A percentile compares a stretch with the other conserved stretches of the same genome.
phyloP scores from a whole-genome alignment of 2,888 invertebrate species.

The Frankliniella fusca region DNA sequence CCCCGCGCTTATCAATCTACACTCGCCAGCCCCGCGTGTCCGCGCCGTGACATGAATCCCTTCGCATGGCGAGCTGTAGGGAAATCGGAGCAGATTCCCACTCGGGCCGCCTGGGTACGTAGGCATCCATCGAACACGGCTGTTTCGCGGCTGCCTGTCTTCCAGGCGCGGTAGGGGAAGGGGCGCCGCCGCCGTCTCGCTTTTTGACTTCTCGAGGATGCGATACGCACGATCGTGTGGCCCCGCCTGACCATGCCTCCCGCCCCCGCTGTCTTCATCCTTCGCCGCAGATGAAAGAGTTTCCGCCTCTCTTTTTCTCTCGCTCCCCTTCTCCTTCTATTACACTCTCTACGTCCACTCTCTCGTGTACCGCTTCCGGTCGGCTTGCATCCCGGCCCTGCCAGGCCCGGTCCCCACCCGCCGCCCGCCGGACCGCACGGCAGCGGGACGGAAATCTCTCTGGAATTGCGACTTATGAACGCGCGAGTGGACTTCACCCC shows the following conservation, averaged over 20 bases:
- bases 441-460: not conserved
- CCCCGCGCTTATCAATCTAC: too few species aligned
- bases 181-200: not conserved
- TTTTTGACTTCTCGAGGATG: not conserved
- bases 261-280: not conserved
- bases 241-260: not conserved
- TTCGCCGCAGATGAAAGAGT: too few species aligned
- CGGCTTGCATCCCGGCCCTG: not conserved
- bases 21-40: not conserved
- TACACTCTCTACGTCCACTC: not conserved
- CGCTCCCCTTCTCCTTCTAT: not conserved
- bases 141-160: not conserved
- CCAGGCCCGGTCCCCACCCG: not conserved
- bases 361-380: not conserved
- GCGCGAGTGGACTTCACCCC: not conserved
- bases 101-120: not conserved
- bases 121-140: not conserved
- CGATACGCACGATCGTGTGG: not conserved
- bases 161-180: not conserved
- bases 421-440: not conserved
- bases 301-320: not conserved
- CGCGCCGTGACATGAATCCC: not conserved
- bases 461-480: slow-evolving; percentile 12
- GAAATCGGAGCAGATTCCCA: not conserved
- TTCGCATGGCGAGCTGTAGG: too few species aligned